Base-by-base conservation (phyloP, 2,888 invertebrate species). In the Tenthredo scrophulariae region DNA sequence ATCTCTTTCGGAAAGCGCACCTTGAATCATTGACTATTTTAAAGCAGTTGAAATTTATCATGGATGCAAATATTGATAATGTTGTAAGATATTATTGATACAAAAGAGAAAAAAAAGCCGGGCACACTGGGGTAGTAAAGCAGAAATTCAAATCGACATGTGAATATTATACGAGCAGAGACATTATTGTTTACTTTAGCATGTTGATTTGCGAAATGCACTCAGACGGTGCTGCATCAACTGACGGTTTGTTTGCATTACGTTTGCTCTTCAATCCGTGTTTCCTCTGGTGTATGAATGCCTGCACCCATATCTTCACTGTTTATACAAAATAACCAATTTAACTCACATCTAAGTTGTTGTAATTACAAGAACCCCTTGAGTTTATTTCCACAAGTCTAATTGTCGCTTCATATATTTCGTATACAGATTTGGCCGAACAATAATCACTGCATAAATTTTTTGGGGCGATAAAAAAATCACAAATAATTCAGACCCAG, bases 191-290 rank as follows among this genome's bases (percentile, higher is more conserved):
- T 77, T 50, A 77, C 77, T 29, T n/a, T 50, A 26, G 15, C 54
- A 50, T 54, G 77, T 77, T 77, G 46, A 77, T 50, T 77, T 18
- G 29, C 77, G 54, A 77, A 54, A 77, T 77, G 77, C 77, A 77
- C 54, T 54, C 50, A 77, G 77, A 54, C 33, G 54, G 54, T 1
- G 33, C 33, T 54, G 77, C 46, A 54, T 5, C 50, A 29, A 29
- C 22, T 43, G 72, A 43, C 40, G 26, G 40, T 22, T 26, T 74
- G n/a, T 74, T 74, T 74, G 22, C 72, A 74, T 43, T 43, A 74
- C 22, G 22, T 22, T 22, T 74, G 43, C 29, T 74, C 70, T 70
- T 7, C 70, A 70, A 70, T 70, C 26, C 70, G 18, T 33, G 18
- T 70, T 70, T 29, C n/a, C 70, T 26, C 70, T 70, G 37, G 18